Evolutionary conservation across 1,140 invertebrate genomes (phyloP).

Genomic region (Riptortus pedestris): DNA sequence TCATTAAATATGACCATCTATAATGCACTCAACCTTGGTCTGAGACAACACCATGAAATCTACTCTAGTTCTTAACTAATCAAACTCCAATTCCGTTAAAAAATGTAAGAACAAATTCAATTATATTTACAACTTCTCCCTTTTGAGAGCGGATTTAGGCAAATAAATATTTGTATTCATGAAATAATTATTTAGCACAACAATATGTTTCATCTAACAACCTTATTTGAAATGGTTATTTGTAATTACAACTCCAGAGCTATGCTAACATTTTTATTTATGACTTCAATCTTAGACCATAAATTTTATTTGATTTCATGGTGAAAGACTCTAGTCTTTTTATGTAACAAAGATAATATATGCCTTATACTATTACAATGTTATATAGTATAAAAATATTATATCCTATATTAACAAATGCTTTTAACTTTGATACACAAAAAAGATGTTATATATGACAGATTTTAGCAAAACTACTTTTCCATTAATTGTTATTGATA

Average conservation of each 20-base stretch:
- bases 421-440: neutral
- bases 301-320: conserved; percentile 11
- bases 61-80: neutral
- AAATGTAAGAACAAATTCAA: no score
- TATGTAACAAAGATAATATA: neutral
- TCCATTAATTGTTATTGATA: conserved; percentile 1
- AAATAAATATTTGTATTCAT: no score
- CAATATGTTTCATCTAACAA: no score
- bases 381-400: conserved; percentile 16
- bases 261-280: no score
- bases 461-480: conserved; percentile 11
- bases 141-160: no score
- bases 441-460: conserved; percentile 10
- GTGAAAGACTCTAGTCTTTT: conserved; percentile 12
- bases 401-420: conserved; percentile 17
- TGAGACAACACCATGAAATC: conserved; percentile 13
- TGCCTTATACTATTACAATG: neutral
- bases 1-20: neutral
- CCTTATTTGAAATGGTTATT: no score
- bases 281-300: no score
- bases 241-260: no score
- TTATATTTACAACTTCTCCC: no score
- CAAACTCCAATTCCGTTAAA: neutral
- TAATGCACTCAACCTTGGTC: conserved; percentile 7
- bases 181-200: no score